Percentiles rank a stretch among this genome's conserved stretches.
These are phyloP conservation scores for Anolis carolinensis DNA, from an alignment of 2,113 vertebrate genomes.

Conservation along the genomic window DNA sequence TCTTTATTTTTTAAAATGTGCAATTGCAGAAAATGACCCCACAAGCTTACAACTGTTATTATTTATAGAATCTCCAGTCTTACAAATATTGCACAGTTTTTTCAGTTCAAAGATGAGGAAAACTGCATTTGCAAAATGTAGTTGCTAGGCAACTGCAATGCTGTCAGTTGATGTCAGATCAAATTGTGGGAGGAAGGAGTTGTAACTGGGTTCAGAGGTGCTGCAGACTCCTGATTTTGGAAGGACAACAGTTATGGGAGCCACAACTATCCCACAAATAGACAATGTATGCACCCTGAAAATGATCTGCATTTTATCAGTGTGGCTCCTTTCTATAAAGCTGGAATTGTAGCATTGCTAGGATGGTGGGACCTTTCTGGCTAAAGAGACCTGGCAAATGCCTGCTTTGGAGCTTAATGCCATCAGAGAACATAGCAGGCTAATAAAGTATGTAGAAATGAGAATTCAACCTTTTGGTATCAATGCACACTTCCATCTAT, in stretches of 20 bases:
- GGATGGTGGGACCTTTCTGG: background rate
- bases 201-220: background rate
- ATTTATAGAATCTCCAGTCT: background rate
- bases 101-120: background rate
- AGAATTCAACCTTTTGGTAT: background rate
- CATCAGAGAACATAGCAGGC: background rate
- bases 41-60: background rate
- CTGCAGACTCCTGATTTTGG: background rate
- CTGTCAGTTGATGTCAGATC: background rate
- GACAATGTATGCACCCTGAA: background rate
- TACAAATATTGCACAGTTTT: background rate
- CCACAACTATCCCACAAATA: background rate
- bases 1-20: background rate
- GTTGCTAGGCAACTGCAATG: conserved; percentile 3
- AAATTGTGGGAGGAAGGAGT: background rate
- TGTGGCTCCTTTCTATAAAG: background rate
- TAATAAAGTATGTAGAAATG: background rate
- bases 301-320: background rate
- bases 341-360: background rate
- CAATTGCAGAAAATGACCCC: background rate
- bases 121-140: background rate
- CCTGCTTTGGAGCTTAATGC: background rate
- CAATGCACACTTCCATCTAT: background rate
- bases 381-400: background rate
- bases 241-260: background rate